Percentiles rank a stretch among this genome's conserved stretches.
These are phyloP conservation scores for Chlamydotis undulata DNA, from an alignment of 2,113 vertebrate species.

Conservation along the genomic window DNA sequence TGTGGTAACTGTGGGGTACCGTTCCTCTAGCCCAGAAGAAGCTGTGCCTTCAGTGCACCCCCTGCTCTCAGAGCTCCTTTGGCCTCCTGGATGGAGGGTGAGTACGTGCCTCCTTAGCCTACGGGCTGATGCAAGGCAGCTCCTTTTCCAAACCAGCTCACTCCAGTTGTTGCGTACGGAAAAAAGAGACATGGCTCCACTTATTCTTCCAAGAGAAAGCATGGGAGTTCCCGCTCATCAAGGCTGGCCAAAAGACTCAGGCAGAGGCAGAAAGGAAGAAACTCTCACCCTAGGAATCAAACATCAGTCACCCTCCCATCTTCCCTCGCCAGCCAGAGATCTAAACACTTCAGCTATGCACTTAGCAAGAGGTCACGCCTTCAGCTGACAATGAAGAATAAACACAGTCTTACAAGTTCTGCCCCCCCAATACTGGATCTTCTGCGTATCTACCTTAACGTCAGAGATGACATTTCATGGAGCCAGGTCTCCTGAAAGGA, in stretches of 20 bases:
- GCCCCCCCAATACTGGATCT: neutral
- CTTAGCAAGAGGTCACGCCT: neutral
- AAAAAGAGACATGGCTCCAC: neutral
- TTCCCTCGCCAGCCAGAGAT: neutral
- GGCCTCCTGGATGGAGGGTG: neutral
- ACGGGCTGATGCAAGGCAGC: neutral
- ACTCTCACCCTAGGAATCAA: neutral
- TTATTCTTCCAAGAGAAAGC: neutral
- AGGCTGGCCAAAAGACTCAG: neutral
- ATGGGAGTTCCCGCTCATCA: neutral
- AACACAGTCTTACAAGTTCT: neutral
- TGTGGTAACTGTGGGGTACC: neutral
- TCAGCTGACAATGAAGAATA: neutral
- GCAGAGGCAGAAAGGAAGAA: neutral
- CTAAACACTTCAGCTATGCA: neutral
- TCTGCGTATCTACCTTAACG: neutral
- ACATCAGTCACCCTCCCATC: neutral
- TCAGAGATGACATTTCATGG: conserved; percentile 39
- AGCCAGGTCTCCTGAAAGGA: conserved; percentile 21
- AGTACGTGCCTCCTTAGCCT: neutral
- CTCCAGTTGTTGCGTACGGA: neutral
- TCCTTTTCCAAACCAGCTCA: neutral
- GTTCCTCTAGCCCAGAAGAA: neutral
- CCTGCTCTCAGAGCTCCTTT: neutral
- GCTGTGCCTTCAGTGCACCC: neutral